These are phyloP conservation scores for Labia minor DNA, from an alignment of 2,888 invertebrate species.

Conservation along the genomic window DNA sequence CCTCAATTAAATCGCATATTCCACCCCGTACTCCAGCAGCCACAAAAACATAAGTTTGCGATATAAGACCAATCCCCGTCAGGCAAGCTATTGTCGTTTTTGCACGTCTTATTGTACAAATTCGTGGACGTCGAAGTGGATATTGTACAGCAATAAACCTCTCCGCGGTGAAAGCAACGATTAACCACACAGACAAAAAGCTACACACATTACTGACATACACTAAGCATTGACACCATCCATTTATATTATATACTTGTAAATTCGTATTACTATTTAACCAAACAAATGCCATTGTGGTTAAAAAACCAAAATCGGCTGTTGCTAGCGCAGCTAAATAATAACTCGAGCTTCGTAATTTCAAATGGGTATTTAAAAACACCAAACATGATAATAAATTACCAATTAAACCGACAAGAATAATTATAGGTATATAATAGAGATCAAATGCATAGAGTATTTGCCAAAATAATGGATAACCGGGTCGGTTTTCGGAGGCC, in stretches of 20 bases:
- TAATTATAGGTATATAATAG: slow-evolving; percentile 50
- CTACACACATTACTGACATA: slow-evolving; percentile 46
- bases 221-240: slow-evolving; percentile 46
- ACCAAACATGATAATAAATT: slow-evolving; percentile 49
- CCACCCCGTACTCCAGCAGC: slow-evolving; percentile 35
- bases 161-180: slow-evolving; percentile 58
- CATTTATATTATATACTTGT: slow-evolving; percentile 41
- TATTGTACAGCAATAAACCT: slow-evolving; percentile 56
- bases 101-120: slow-evolving; percentile 50
- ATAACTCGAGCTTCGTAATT: slow-evolving; percentile 50
- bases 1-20: slow-evolving; percentile 41
- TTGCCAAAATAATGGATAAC: no score
- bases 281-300: slow-evolving; percentile 44
- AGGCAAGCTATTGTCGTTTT: slow-evolving; percentile 42
- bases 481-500: no score
- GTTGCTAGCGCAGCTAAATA: slow-evolving; percentile 51
- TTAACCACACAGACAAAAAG: slow-evolving; percentile 56
- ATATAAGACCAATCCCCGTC: slow-evolving; percentile 36
- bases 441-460: slow-evolving; percentile 30
- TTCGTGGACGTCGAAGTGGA: slow-evolving; percentile 46
- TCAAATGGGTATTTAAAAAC: slow-evolving; percentile 48
- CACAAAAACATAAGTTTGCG: slow-evolving; percentile 39
- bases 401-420: slow-evolving; percentile 47
- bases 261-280: slow-evolving; percentile 39
- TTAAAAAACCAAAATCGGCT: slow-evolving; percentile 49